Evolutionary conservation across 2,797 vertebrate genomes (phyloP).

Genomic region (Synaphobranchus kaupii): DNA sequence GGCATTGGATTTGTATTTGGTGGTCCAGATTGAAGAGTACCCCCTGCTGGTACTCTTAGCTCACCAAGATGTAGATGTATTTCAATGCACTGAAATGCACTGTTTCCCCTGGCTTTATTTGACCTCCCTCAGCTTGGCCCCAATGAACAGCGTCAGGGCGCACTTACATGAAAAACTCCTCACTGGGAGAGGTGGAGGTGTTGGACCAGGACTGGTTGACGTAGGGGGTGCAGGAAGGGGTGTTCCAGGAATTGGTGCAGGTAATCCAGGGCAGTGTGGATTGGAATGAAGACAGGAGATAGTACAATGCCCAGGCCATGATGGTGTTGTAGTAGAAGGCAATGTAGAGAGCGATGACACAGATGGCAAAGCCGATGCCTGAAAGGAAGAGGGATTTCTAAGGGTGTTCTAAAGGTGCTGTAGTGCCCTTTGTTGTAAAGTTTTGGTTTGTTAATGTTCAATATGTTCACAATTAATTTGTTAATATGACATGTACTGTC

Average conservation of each 20-base stretch:
- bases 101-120: not conserved
- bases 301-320: slow-evolving; percentile 98
- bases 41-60: too few relatives aligned
- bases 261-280: slow-evolving; percentile 89
- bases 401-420: not conserved
- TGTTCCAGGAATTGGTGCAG: slow-evolving; percentile 94
- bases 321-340: slow-evolving; percentile 99
- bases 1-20: too few relatives aligned
- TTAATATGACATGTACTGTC: not conserved
- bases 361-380: slow-evolving; percentile 98
- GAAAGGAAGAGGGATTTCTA: not conserved
- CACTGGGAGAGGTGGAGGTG: slow-evolving; percentile 88
- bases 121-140: slow-evolving; percentile 41
- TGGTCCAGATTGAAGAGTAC: too few relatives aligned
- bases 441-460: not conserved
- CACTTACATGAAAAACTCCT: slow-evolving; percentile 99
- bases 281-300: slow-evolving; percentile 91
- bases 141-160: slow-evolving; percentile 72
- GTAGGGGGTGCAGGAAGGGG: slow-evolving; percentile 87
- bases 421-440: not conserved
- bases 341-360: slow-evolving; percentile 91
- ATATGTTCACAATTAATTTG: not conserved
- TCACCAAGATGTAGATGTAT: too few relatives aligned
- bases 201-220: slow-evolving; percentile 85
- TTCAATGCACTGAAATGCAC: too few relatives aligned